Conservation (phyloP, 2,113 vertebrate genomes). For the Tupaia tana region DNA sequence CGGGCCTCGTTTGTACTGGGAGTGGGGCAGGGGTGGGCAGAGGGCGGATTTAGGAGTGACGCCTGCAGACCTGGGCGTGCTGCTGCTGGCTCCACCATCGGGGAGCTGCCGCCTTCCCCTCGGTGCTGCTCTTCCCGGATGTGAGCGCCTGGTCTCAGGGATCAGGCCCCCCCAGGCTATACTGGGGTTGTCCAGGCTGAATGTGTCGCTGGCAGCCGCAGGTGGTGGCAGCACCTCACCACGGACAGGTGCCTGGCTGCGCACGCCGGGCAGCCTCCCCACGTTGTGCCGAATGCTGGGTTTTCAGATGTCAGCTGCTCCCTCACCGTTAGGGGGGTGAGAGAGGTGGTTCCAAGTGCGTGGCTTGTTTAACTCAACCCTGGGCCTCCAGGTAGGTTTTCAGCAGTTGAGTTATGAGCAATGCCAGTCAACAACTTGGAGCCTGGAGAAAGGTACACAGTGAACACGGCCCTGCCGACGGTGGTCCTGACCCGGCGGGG, state of each 20-base stretch:
- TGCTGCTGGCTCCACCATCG: neutral
- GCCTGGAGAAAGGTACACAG: slow-evolving; percentile 58
- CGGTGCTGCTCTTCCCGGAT: neutral
- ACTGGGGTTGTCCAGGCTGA: neutral
- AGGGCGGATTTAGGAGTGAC: neutral
- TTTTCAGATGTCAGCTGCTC: slow-evolving; percentile 58
- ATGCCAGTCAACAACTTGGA: slow-evolving; percentile 61
- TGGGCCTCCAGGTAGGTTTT: slow-evolving; percentile 51
- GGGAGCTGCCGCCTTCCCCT: no score
- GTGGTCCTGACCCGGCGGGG: neutral
- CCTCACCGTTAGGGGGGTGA: slow-evolving; percentile 7
- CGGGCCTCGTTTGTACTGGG: neutral
- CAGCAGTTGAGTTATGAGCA: slow-evolving; percentile 59
- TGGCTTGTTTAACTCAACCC: slow-evolving; percentile 62
- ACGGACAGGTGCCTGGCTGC: neutral
- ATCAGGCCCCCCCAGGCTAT: neutral
- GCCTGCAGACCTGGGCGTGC: neutral
- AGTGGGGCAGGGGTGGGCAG: accelerated
- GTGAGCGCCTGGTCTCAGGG: neutral
- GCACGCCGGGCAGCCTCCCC: neutral
- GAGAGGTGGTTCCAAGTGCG: neutral
- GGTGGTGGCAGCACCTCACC: neutral
- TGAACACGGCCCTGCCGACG: slow-evolving; percentile 50
- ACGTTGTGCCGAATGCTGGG: neutral
- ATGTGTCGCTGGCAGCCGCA: neutral